Percentiles rank a stretch among this genome's conserved stretches.
These are phyloP conservation scores for Gopherus flavomarginatus DNA, from an alignment of 2,113 vertebrate species.

Conservation along the genomic window DNA sequence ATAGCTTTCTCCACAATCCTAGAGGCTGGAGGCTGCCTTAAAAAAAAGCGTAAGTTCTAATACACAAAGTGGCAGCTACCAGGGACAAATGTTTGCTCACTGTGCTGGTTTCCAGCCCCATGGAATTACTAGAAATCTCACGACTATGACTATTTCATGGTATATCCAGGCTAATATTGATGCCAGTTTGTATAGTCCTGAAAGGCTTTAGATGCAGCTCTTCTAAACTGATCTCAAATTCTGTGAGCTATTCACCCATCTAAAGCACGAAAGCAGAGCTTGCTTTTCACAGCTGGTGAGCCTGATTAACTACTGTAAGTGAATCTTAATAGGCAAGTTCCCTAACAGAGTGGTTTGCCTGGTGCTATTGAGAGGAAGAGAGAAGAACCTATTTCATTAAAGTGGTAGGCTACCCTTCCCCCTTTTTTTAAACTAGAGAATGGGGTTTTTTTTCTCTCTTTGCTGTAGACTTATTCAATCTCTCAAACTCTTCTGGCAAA, in stretches of 20 bases:
- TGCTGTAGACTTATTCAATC: constrained; percentile 37
- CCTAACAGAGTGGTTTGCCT: neutral
- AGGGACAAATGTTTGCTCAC: neutral
- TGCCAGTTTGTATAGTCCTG: neutral
- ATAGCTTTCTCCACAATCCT: neutral
- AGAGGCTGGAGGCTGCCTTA: neutral
- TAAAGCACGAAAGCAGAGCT: neutral
- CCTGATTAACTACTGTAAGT: neutral
- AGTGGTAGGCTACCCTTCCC: rapidly evolving
- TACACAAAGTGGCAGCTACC: neutral
- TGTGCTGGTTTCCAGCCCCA: neutral
- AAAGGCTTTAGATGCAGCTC: neutral
- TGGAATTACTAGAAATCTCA: neutral
- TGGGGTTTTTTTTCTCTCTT: neutral
- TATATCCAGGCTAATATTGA: neutral
- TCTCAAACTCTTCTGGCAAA: constrained; percentile 52
- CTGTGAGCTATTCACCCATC: neutral
- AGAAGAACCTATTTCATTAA: neutral
- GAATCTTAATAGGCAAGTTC: neutral
- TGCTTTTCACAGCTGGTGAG: neutral
- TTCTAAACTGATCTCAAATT: neutral
- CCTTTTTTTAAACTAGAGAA: neutral
- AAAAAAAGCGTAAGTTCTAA: neutral
- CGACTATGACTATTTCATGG: neutral
- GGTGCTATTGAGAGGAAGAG: neutral